phyloP scores from a whole-genome alignment of 2,888 invertebrate genomes.

The Chalcosyrphus nemorum region DNA sequence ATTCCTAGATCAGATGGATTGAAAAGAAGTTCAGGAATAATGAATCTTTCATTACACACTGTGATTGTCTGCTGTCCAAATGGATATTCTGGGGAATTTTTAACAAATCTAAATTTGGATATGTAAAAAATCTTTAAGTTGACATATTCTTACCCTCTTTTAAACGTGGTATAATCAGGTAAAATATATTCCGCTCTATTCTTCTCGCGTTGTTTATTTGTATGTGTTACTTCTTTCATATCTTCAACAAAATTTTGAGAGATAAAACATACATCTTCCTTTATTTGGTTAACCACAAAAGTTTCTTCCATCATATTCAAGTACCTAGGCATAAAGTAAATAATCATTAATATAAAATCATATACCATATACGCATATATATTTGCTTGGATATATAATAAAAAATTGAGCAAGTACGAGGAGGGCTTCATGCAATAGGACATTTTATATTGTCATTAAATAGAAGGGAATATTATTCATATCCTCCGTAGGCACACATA shows the following conservation, averaged over 20 bases:
- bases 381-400: no score
- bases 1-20: constrained; percentile 97
- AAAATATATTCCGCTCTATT: constrained; percentile 95
- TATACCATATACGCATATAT: no score
- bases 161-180: constrained; percentile 96
- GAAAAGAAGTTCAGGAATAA: constrained; percentile 97
- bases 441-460: no score
- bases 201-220: constrained; percentile 82
- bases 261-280: constrained; percentile 98
- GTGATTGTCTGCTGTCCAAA: constrained; percentile 89
- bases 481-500: no score
- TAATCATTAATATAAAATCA: background rate
- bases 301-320: constrained; percentile 99
- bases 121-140: background rate
- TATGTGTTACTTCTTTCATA: constrained; percentile 86
- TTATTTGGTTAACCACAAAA: constrained; percentile 98
- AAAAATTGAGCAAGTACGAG: no score
- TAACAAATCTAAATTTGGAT: constrained; percentile 22
- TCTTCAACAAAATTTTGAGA: constrained; percentile 92
- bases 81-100: constrained; percentile 36
- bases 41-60: constrained; percentile 96
- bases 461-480: no score
- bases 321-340: constrained; percentile 83
- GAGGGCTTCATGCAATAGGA: no score
- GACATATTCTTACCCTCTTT: constrained; percentile 86